Percentiles rank a stretch among this genome's conserved stretches.
Conservation (phyloP, 2,797 vertebrate species). For the Gouania willdenowi region DNA sequence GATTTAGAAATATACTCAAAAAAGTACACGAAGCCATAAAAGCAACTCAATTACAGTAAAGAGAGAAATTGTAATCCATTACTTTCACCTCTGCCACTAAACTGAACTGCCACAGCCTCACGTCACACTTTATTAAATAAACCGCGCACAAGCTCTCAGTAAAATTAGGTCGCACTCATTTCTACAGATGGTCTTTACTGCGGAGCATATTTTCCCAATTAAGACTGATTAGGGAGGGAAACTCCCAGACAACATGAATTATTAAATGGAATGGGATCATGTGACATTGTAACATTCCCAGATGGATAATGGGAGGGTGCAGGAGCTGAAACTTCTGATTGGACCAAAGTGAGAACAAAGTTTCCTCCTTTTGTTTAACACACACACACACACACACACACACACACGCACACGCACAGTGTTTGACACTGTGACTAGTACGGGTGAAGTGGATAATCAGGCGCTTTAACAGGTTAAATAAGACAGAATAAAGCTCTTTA, state of each 20-base stretch:
- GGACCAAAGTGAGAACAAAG: conserved; percentile 31
- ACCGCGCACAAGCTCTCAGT: conserved; percentile 41
- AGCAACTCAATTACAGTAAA: no score
- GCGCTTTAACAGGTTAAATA: no score
- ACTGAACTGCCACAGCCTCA: conserved; percentile 17
- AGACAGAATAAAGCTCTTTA: no score
- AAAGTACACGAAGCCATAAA: no score
- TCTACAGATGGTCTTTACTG: conserved; percentile 66
- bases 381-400: no score
- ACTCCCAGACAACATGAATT: conserved; percentile 72
- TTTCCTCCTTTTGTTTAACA: conserved; percentile 63
- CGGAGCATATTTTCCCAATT: conserved; percentile 72
- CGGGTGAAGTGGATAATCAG: no score
- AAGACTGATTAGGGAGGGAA: conserved; percentile 67
- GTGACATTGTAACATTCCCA: conserved; percentile 42
- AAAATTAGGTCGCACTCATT: conserved; percentile 63
- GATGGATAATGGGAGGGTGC: conserved; percentile 21
- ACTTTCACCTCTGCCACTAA: background rate
- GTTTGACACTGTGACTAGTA: no score
- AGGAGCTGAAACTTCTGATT: conserved; percentile 32
- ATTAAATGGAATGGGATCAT: conserved; percentile 69
- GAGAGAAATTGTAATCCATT: no score
- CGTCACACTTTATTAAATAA: conserved; percentile 52
- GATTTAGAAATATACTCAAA: no score
- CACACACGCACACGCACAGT: no score